A percentile compares a stretch with the other conserved stretches of the same genome.
Evolutionary conservation across 2,888 invertebrate genomes (phyloP).

Genomic region (Melinopterus prodromus): DNA sequence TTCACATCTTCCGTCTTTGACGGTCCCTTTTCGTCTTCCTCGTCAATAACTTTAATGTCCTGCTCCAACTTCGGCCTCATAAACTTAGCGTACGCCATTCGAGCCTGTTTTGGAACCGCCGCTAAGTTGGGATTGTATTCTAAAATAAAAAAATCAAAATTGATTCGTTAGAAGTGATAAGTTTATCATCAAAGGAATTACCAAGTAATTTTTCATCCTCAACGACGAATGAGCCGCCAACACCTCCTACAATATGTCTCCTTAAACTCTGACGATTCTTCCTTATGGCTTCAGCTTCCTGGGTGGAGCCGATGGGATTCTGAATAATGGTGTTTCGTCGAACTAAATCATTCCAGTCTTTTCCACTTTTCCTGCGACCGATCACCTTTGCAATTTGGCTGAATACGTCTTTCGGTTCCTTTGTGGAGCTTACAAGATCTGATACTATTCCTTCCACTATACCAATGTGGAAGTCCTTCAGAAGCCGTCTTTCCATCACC

Average conservation of each 20-base stretch:
- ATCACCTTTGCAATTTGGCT: constrained; percentile 84
- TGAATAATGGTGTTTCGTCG: constrained; percentile 72
- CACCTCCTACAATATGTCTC: constrained; percentile 73
- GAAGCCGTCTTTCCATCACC: constrained; percentile 84
- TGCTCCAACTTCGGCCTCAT: constrained; percentile 78
- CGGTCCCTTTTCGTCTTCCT: constrained; percentile 31
- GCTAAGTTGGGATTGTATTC: constrained; percentile 84
- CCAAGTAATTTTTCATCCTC: constrained; percentile 78
- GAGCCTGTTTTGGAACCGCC: constrained; percentile 77
- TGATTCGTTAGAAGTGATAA: background rate
- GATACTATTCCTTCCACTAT: constrained; percentile 84
- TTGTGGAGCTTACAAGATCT: constrained; percentile 72
- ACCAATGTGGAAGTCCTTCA: constrained; percentile 92
- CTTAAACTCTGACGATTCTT: constrained; percentile 77
- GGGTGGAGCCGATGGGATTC: constrained; percentile 83
- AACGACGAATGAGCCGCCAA: constrained; percentile 69
- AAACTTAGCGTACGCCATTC: constrained; percentile 88
- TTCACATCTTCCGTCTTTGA: background rate
- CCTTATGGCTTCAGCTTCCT: constrained; percentile 69
- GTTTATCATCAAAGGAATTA: constrained; percentile 51
- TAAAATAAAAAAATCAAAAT: constrained; percentile 49
- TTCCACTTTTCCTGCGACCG: constrained; percentile 67
- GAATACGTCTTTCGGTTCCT: constrained; percentile 81
- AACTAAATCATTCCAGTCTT: constrained; percentile 87
- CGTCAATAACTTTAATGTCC: constrained; percentile 59